Conservation (phyloP, 2,113 vertebrate genomes). For the Ifrita kowaldi region DNA sequence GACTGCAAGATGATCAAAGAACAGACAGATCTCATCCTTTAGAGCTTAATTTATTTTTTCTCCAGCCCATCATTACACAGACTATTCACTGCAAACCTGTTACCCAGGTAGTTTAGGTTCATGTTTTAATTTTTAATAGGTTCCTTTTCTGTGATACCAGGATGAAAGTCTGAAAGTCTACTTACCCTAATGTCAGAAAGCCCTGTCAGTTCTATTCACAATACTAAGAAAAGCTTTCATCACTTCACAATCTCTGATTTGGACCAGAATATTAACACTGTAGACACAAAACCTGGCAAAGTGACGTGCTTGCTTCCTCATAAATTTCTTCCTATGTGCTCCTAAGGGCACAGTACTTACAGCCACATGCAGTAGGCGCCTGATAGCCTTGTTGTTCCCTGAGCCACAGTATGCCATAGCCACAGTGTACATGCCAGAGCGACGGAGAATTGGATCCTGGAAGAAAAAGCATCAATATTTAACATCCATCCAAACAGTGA, state of each 20-base stretch:
- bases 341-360: slow-evolving; percentile 75
- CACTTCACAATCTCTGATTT: background rate
- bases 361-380: slow-evolving; percentile 94
- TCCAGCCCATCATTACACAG: background rate
- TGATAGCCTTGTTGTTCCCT: slow-evolving; percentile 98
- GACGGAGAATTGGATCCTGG: slow-evolving; percentile 95
- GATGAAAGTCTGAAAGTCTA: background rate
- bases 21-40: background rate
- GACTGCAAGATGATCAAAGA: background rate
- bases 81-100: background rate
- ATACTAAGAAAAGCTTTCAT: background rate
- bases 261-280: background rate
- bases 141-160: background rate
- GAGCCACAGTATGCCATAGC: slow-evolving; percentile 99
- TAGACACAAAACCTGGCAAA: background rate
- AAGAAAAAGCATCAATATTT: slow-evolving; percentile 23
- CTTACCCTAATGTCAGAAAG: background rate
- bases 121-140: background rate
- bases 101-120: background rate
- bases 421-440: slow-evolving; percentile 98
- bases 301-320: background rate
- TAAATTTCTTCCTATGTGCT: background rate
- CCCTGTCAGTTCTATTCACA: background rate
- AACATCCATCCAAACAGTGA: background rate
- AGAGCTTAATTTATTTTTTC: background rate